Evolutionary conservation across 2,888 invertebrate species (phyloP).

Genomic region (Lasioglossum oenotherae): DNA sequence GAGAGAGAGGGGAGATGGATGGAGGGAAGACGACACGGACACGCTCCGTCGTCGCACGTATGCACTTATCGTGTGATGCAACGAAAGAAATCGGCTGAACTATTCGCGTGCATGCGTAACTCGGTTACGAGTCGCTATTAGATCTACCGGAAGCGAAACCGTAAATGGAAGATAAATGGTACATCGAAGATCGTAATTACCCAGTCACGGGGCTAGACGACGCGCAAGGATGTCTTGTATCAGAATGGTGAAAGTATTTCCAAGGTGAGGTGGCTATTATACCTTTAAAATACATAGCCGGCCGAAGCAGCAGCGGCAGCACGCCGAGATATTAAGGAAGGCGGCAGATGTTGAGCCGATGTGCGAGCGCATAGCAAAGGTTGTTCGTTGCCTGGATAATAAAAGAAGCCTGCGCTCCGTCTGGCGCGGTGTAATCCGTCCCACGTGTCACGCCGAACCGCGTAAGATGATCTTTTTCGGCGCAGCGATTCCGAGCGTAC

Average conservation of each 20-base stretch:
- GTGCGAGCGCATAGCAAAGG: slow-evolving; percentile 40
- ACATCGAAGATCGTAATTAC: slow-evolving; percentile 42
- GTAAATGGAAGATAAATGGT: slow-evolving; percentile 32
- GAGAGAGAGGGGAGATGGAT: background rate
- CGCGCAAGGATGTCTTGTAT: background rate
- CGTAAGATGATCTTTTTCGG: slow-evolving; percentile 52
- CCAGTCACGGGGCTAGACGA: slow-evolving; percentile 19
- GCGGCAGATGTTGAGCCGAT: slow-evolving; percentile 47
- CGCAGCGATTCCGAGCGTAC: slow-evolving; percentile 20
- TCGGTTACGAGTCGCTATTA: slow-evolving; percentile 28
- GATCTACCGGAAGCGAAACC: slow-evolving; percentile 51
- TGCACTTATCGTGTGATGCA: slow-evolving; percentile 45
- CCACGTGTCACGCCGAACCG: slow-evolving; percentile 46
- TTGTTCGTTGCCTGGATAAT: slow-evolving; percentile 41
- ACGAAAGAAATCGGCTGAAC: slow-evolving; percentile 60
- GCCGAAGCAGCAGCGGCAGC: background rate
- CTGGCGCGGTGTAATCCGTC: slow-evolving; percentile 55
- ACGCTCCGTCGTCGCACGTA: slow-evolving; percentile 7
- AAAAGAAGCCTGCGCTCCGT: slow-evolving; percentile 37
- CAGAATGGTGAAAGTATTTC: slow-evolving; percentile 32
- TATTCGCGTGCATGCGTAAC: slow-evolving; percentile 39
- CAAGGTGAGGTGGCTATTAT: background rate
- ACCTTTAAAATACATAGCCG: slow-evolving; percentile 30
- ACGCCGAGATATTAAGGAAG: slow-evolving; percentile 23
- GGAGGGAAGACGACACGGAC: slow-evolving; percentile 11